phyloP scores from a whole-genome alignment of 2,888 invertebrate species.

The Microplitis manilae region DNA sequence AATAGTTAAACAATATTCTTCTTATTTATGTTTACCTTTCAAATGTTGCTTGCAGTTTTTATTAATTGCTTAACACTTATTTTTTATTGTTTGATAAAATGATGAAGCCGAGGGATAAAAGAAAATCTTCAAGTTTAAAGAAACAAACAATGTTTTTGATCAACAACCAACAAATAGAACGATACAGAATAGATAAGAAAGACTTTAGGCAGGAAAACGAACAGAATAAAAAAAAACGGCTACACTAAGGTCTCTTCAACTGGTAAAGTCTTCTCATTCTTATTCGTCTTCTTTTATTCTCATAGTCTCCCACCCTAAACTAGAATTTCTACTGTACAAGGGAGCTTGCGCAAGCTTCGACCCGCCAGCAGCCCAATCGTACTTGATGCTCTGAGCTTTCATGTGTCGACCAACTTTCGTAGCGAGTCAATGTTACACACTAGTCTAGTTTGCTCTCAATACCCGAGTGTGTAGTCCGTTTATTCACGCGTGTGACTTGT shows the following conservation, averaged over 20 bases:
- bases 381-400: conserved; percentile 58
- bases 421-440: conserved; percentile 49
- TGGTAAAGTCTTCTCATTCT: conserved; percentile 22
- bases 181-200: background rate
- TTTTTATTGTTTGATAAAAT: background rate
- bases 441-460: conserved; percentile 19
- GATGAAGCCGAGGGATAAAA: background rate
- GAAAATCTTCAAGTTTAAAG: background rate
- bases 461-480: background rate
- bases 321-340: conserved; percentile 16
- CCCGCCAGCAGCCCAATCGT: conserved; percentile 60
- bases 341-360: conserved; percentile 69
- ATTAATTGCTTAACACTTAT: background rate
- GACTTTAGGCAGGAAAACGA: background rate
- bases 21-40: background rate
- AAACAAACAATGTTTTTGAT: conserved; percentile 27
- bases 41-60: background rate
- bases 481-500: conserved; percentile 10
- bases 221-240: conserved; percentile 1
- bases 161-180: conserved; percentile 13
- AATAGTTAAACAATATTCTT: background rate
- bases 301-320: conserved; percentile 19
- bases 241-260: background rate
- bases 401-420: conserved; percentile 51
- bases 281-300: conserved; percentile 5